Evolutionary conservation across 2,113 vertebrate species (phyloP).

Genomic region (Leptobrachium leishanense): DNA sequence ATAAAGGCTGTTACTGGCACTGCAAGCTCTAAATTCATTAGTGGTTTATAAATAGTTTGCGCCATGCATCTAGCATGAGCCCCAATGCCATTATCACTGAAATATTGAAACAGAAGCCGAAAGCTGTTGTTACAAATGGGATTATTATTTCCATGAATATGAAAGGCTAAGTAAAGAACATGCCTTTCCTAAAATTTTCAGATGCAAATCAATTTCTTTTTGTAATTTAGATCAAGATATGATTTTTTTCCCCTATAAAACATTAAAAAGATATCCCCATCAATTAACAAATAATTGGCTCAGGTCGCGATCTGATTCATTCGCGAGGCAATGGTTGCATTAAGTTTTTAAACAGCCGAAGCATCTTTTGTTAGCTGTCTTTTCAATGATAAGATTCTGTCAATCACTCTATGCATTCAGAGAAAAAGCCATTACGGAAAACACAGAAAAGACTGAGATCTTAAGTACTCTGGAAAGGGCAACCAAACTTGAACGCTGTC

Average conservation of each 20-base stretch:
- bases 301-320: conserved; percentile 51
- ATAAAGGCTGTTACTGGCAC: conserved; percentile 38
- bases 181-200: conserved; percentile 54
- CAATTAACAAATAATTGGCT: conserved; percentile 65
- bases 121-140: conserved; percentile 69
- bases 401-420: conserved; percentile 68
- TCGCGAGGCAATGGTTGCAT: conserved; percentile 59
- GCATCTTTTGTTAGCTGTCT: conserved; percentile 64
- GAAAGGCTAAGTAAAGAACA: conserved; percentile 62
- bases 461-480: conserved; percentile 65
- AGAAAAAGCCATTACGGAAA: conserved; percentile 64
- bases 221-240: conserved; percentile 20
- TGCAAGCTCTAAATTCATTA: conserved; percentile 40
- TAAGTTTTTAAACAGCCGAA: conserved; percentile 59
- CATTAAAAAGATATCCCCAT: conserved; percentile 59
- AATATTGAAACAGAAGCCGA: conserved; percentile 68
- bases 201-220: conserved; percentile 55
- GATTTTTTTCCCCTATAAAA: conserved; percentile 23
- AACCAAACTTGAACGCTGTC: conserved; percentile 63
- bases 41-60: conserved; percentile 51
- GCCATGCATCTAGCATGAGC: conserved; percentile 67
- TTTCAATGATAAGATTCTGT: conserved; percentile 72
- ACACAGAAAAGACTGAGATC: conserved; percentile 54
- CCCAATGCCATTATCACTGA: conserved; percentile 66
- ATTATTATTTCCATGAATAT: conserved; percentile 59